A percentile compares a stretch with the other conserved stretches of the same genome.
Conservation (phyloP, 2,888 invertebrate species). For the Cryptosula pallasiana region DNA sequence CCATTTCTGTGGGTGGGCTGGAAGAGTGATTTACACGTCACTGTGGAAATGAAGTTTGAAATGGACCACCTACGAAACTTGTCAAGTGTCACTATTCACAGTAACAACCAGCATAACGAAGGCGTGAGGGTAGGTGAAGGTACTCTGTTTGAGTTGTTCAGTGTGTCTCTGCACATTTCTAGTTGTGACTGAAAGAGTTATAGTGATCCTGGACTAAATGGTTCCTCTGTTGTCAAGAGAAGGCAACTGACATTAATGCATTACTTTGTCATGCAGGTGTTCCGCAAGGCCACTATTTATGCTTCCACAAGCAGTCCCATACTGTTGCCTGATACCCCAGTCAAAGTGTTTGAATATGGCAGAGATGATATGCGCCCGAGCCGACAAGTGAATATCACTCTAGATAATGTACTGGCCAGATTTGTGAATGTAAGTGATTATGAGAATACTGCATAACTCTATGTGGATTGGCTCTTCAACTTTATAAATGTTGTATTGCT, state of each 20-base stretch:
- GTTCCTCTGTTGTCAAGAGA: too few species aligned
- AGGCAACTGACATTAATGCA: too few species aligned
- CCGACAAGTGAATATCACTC: slow-evolving; percentile 73
- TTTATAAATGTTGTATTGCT: too few species aligned
- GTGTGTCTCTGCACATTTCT: too few species aligned
- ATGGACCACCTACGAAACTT: slow-evolving; percentile 84
- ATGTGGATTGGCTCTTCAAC: too few species aligned
- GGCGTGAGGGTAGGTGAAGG: slow-evolving; percentile 60
- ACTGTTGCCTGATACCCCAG: slow-evolving; percentile 72
- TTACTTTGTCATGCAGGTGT: slow-evolving; percentile 66
- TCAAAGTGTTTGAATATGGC: slow-evolving; percentile 59
- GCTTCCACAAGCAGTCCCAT: slow-evolving; percentile 72
- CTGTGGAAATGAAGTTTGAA: slow-evolving; percentile 73
- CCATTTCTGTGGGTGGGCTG: slow-evolving; percentile 84
- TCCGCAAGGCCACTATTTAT: slow-evolving; percentile 71
- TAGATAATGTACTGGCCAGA: slow-evolving; percentile 74
- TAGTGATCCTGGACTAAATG: too few species aligned
- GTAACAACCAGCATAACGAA: slow-evolving; percentile 78
- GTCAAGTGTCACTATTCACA: slow-evolving; percentile 71
- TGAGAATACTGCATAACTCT: too few species aligned
- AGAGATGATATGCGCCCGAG: slow-evolving; percentile 75
- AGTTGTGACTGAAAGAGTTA: too few species aligned
- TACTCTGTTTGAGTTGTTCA: too few species aligned
- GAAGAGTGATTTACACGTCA: slow-evolving; percentile 65
- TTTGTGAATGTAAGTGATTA: slow-evolving; percentile 62